Percentiles rank a stretch among this genome's conserved stretches.
Conservation (phyloP, 1,140 invertebrate species). For the Theocolax elegans region DNA sequence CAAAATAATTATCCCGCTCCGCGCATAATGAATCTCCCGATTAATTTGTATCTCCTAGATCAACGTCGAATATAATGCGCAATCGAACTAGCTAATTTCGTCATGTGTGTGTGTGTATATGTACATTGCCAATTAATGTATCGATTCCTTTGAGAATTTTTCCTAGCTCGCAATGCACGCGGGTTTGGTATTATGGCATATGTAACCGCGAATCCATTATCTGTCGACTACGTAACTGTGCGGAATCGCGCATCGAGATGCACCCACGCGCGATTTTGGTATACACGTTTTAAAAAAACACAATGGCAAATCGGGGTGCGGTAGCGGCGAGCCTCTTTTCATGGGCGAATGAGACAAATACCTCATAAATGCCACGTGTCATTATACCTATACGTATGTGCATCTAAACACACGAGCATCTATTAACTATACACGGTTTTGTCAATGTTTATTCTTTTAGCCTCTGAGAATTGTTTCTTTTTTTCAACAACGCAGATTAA, state of each 20-base stretch:
- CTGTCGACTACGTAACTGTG: slow-evolving; percentile 1
- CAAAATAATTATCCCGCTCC: no score
- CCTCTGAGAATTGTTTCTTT: no score
- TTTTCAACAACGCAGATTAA: no score
- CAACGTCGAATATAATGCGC: no score
- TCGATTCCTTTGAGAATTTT: not conserved
- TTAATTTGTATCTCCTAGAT: no score
- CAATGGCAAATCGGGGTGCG: not conserved
- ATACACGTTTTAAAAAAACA: slow-evolving; percentile 12
- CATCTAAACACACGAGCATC: no score
- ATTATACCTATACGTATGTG: no score
- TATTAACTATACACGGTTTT: no score
- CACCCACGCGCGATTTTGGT: slow-evolving; percentile 26
- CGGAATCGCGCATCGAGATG: slow-evolving; percentile 5
- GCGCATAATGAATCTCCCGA: no score
- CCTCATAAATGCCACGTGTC: no score
- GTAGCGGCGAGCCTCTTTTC: slow-evolving; percentile 31
- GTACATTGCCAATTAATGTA: slow-evolving; percentile 3
- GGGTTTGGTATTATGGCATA: not conserved
- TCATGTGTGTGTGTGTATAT: not conserved
- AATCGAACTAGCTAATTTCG: no score
- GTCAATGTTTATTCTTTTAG: no score
- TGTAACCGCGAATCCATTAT: slow-evolving; percentile 22
- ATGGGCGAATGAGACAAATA: not conserved
- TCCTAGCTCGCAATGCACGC: not conserved